phyloP scores from a whole-genome alignment of 2,888 invertebrate species.

The Xanthia togata region DNA sequence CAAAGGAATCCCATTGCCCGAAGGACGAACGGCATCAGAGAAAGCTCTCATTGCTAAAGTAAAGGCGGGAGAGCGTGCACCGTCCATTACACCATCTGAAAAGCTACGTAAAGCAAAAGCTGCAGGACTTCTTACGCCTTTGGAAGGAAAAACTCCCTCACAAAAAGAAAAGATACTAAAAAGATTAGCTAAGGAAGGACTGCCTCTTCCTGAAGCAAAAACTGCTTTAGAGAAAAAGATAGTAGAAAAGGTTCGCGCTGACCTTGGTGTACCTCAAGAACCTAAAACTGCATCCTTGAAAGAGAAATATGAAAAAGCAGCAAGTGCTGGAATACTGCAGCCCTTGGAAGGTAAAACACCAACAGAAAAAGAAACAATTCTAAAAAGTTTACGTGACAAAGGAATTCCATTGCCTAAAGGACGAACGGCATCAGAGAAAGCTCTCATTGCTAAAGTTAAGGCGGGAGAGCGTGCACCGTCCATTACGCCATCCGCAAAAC shows the following conservation, averaged over 20 bases:
- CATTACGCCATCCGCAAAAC: too few species aligned
- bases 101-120: too few species aligned
- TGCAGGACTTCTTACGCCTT: neutral
- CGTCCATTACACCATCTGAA: neutral
- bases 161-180: neutral
- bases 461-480: too few species aligned
- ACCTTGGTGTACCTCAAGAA: neutral
- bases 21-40: slow-evolving; percentile 11
- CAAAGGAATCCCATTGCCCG: slow-evolving; percentile 10
- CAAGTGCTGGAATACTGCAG: neutral
- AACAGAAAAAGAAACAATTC: too few species aligned
- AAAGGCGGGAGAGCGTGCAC: accelerated
- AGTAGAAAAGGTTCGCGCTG: neutral
- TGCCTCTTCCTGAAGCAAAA: neutral
- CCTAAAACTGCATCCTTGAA: neutral
- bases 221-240: neutral
- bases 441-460: too few species aligned
- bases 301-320: neutral
- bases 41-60: slow-evolving; percentile 22
- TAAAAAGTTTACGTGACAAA: too few species aligned
- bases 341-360: neutral
- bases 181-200: neutral
- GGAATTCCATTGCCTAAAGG: too few species aligned
- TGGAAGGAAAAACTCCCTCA: neutral
- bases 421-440: too few species aligned